Evolutionary conservation across 2,113 vertebrate species (phyloP), one percentile per base, ranked within the genome.

Genomic region (Nymphicus hollandicus): DNA sequence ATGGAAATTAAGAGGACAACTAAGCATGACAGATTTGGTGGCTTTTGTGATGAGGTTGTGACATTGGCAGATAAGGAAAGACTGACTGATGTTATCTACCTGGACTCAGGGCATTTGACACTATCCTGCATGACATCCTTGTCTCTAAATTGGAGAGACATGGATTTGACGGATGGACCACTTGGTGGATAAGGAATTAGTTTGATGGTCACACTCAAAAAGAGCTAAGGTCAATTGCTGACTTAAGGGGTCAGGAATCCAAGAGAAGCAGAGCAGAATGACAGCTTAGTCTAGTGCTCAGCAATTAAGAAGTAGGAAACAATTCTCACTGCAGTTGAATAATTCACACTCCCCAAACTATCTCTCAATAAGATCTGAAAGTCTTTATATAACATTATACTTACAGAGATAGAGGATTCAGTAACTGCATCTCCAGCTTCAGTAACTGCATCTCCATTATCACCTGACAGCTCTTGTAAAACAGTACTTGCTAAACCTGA

Each of bases 391-490:
- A 63, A 88, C 18, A 31, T 66, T 24, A 17, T 93, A 98, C 98
- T 98, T 89, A 98, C 98, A 60, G 92, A 39, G 71, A 37, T 0
- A 84, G 88, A 89, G 16, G 84, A 31, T 10, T 89, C 96, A 73
- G 66, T 33, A 79, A 56, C 94, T 19, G 72, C 55, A 91, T 95
- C 94, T 66, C 86, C 97, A 74, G 55, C 55, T 9, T 91, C 96
- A 76, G 69, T 37, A 79, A 58, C 94, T 19, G 72, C 58, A 89
- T 95, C 92, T 65, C 86, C 96, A 74, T 94, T 93, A 61, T 98
- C 95, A 87, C 99, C 98, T 33, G 99, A 99, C 72, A 99, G 97
- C 94, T 99, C 99, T 83, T 99, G 99, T 80, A 99, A 97, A 95
- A 99, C 99, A 6, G 97, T 98, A 93, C 88, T 98, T 86, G 99